Percentiles rank a stretch among this genome's conserved stretches.
phyloP scores from a whole-genome alignment of 2,797 vertebrate species.

The Acanthis flammea region DNA sequence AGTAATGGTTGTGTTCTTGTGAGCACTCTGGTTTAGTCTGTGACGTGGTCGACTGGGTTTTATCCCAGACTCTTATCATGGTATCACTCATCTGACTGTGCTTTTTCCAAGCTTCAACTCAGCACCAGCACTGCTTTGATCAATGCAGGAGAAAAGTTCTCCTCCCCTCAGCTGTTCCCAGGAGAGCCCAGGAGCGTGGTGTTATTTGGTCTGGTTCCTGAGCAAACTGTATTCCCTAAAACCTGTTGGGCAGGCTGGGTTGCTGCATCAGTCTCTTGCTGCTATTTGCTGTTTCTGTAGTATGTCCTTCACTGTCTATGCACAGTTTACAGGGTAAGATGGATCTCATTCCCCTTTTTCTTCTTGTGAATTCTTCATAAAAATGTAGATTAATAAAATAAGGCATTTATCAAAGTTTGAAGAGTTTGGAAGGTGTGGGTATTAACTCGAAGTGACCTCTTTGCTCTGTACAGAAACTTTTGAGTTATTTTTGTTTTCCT shows the following conservation, averaged over 20 bases:
- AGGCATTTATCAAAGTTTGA: not conserved
- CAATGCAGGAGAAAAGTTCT: not conserved
- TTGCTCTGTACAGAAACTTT: not conserved
- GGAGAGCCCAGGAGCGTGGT: not conserved
- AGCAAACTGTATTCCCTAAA: not conserved
- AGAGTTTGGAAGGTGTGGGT: not conserved
- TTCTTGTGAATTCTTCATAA: not conserved
- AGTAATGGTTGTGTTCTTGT: not conserved
- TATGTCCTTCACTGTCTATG: not conserved
- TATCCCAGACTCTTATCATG: not conserved
- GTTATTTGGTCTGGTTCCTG: not conserved
- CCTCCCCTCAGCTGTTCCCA: not conserved
- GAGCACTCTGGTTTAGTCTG: not conserved
- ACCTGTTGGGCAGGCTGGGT: not conserved
- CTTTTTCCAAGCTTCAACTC: not conserved
- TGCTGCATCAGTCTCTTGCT: not conserved
- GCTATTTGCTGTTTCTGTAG: not conserved
- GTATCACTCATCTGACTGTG: not conserved
- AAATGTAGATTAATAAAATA: not conserved
- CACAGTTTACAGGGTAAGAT: not conserved
- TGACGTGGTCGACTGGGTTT: fast-evolving
- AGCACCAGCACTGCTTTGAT: not conserved
- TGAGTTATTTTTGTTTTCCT: not conserved
- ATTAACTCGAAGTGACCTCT: not conserved
- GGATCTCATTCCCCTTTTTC: not conserved